Percentiles rank a stretch among this genome's conserved stretches.
phyloP scores from a whole-genome alignment of 92 coral and sea anemone genomes.

The Phenganax stokvisi region DNA sequence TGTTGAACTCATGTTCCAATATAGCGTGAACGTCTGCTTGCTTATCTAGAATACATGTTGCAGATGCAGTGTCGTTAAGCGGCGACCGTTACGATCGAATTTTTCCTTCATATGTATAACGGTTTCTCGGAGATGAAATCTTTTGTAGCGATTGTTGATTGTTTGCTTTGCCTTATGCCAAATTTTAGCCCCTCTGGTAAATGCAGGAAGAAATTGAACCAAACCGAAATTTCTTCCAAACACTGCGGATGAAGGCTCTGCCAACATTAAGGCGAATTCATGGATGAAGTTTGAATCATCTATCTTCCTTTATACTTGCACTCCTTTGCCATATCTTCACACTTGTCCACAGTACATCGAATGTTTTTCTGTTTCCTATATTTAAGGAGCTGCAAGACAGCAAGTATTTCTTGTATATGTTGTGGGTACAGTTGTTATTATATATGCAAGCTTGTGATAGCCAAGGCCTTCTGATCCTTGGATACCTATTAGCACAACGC shows the following conservation, averaged over 20 bases:
- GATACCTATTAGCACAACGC: constrained; percentile 37
- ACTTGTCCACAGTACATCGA: not conserved
- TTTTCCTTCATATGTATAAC: not conserved
- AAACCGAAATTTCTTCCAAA: not conserved
- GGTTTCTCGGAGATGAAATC: not conserved
- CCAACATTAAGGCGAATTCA: not conserved
- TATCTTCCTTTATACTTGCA: not conserved
- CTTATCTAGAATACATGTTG: constrained; percentile 7
- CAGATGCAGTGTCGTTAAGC: not conserved
- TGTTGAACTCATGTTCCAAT: constrained; percentile 3
- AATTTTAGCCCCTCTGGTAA: too few relatives aligned
- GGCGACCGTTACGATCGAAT: not conserved
- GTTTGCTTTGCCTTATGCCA: too few relatives aligned
- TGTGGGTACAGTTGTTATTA: constrained; percentile 39
- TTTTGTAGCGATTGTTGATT: not conserved
- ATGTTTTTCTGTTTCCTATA: not conserved
- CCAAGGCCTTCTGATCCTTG: constrained; percentile 38
- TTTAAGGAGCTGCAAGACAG: constrained; percentile 17
- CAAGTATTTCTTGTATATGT: constrained; percentile 33
- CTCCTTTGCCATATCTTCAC: not conserved
- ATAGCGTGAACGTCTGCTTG: not conserved
- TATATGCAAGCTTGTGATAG: constrained; percentile 38
- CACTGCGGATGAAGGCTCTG: not conserved
- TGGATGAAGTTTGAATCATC: not conserved
- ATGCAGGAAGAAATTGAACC: not conserved